Evolutionary conservation across 2,888 invertebrate species (phyloP).

Genomic region (Plagodis dolabraria): DNA sequence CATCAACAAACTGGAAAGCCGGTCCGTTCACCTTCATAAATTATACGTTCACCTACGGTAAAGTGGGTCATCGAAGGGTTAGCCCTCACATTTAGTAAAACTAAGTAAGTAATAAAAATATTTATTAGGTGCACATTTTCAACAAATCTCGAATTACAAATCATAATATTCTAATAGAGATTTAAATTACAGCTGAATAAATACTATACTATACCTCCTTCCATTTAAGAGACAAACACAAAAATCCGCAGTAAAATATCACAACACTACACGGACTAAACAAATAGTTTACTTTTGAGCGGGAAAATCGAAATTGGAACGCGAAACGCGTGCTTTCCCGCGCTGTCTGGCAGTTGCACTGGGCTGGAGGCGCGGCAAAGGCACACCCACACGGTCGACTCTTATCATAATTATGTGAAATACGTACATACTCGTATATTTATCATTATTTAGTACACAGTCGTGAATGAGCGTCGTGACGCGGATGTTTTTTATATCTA

Average conservation of each 20-base stretch:
- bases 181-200: conserved; percentile 6
- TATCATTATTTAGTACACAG: no score
- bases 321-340: conserved; percentile 46
- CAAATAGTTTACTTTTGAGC: conserved; percentile 30
- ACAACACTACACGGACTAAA: conserved; percentile 37
- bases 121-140: no score
- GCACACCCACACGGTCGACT: conserved; percentile 53
- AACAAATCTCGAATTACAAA: no score
- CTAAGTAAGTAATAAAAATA: not conserved
- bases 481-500: conserved; percentile 37
- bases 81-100: not conserved
- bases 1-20: conserved; percentile 8
- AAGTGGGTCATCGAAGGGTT: conserved; percentile 8
- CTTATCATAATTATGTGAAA: conserved; percentile 45
- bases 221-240: conserved; percentile 40
- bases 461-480: conserved; percentile 36
- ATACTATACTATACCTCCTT: conserved; percentile 49
- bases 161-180: no score
- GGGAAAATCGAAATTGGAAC: conserved; percentile 42
- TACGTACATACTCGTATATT: no score
- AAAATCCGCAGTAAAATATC: conserved; percentile 26
- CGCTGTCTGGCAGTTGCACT: conserved; percentile 50
- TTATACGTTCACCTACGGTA: conserved; percentile 1
- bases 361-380: conserved; percentile 57
- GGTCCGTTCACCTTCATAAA: conserved; percentile 37